Evolutionary conservation across 2,888 invertebrate genomes (phyloP), one percentile per base, ranked within the genome.

Genomic region (Ashinkailepas kermadecensis): DNA sequence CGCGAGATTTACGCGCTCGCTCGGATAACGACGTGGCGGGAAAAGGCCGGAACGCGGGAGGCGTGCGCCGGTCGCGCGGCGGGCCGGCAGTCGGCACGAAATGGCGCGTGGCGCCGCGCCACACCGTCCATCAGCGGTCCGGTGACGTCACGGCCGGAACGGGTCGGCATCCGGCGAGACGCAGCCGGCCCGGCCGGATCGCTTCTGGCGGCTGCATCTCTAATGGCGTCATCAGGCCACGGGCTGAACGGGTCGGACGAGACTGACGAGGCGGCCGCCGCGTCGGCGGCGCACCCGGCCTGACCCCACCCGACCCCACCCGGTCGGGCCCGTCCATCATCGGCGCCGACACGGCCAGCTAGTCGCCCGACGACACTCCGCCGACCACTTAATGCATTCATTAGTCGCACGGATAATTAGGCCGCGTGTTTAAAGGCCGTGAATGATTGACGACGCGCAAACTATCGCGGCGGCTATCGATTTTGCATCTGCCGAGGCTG

Each of bases 351-450:
- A 39, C 74, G 74, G 54, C 74, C 13, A 18, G 74, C 10, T 54
- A 25, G 6, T 9, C 74, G 74, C 74, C 67, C 13, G 54, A 12
- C 23, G 21, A 8, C 54, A 9, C 74, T 39, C 54, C 13, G 74
- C 18, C 54, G 74, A 18, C 74, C 74, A 54, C 74, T 74, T 74
- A 39, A 74, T 74, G 54, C 74, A 74, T 74, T 74, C 74, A 74
- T 74, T 54, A 74, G 74, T 74, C 39, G 74, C 74, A 54, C 74
- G 74, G 54, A 9, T 54, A 74, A 74, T 74, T 74, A 74, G 74
- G 74, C 54, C 15, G 39, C 74, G 74, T 74, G 74, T 54, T 74
- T 74, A 74, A 74, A 74, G 74, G 74, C 74, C 74, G 74, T 74
- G 74, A 74, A 74, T 74, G 74, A 74, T 74, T 39, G 74, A 74